Conservation (phyloP, 2,113 vertebrate genomes). For the Dipodomys merriami region DNA sequence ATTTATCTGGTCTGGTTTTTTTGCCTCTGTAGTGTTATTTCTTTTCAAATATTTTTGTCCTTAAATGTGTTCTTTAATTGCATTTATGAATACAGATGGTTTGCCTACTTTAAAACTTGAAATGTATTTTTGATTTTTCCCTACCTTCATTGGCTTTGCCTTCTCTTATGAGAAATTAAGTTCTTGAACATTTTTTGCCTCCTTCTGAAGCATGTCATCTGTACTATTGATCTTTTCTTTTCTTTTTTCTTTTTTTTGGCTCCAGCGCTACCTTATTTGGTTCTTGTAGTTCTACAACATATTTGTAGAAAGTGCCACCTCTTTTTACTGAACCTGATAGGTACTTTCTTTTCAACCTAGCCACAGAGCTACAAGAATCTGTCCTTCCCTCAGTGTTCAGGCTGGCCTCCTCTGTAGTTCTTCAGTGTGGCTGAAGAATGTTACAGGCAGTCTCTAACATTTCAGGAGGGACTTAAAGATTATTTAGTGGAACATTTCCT, state of each 20-base stretch:
- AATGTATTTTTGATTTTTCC: background rate
- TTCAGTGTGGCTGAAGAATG: background rate
- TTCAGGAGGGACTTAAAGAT: conserved; percentile 54
- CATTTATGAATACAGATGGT: background rate
- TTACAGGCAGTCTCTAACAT: conserved; percentile 4
- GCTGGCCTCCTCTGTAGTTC: background rate
- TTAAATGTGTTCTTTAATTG: background rate
- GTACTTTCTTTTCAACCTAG: background rate
- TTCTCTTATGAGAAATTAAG: background rate
- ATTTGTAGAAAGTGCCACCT: background rate
- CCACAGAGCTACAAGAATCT: fast-evolving
- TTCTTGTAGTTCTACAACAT: background rate
- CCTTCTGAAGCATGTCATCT: background rate
- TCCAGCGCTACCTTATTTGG: background rate
- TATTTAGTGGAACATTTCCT: conserved; percentile 61
- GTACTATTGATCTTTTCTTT: background rate
- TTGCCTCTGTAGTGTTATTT: background rate
- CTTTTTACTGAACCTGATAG: background rate
- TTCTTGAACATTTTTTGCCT: background rate
- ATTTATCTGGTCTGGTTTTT: background rate
- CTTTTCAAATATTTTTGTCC: background rate
- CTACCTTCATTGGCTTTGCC: background rate
- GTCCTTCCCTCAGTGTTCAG: background rate
- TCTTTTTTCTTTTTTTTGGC: background rate
- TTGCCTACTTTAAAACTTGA: background rate